Evolutionary conservation across 2,797 vertebrate species (phyloP), one percentile per base, ranked within the genome.

Genomic region (Tympanoctomys barrerae): DNA sequence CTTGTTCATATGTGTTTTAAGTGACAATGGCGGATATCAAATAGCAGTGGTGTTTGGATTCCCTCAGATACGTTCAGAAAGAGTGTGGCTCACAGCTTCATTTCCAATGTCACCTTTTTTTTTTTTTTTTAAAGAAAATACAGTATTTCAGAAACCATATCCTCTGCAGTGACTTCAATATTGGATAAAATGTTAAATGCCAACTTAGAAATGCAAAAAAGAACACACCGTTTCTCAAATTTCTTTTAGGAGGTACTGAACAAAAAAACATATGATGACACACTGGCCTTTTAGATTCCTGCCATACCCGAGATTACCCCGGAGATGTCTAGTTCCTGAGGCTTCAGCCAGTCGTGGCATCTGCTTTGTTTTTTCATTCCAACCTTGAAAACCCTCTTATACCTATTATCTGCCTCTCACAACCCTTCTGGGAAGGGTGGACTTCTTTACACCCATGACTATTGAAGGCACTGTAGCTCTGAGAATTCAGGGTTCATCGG

Each of bases 31-130:
- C 0, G 0, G 78, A 5, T 42, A 36, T 57, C 39, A 42, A 92
- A 87, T 0, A 75, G 57, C 13, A 59, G 62, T 8, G 54, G 26
- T 54, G 77, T 57, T 3, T 81, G 36, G 78, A 88, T 57, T 49
- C 86, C 70, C 83, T 18, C 22, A 52, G 78, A 87, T 71, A 61
- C 36, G 9, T 64, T 66, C 78, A 62, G 49, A 33, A 54, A 68
- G 71, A 95, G 62, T 73, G 62, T 73, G 70, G 49, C 68, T 88
- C 85, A 85, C 66, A 68, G 82, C 80, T 96, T 87, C 62, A 75
- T 57, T 95, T 94, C 79, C 75, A 93, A 73, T 57, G 88, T 79
- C 79, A 78, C 39, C 2, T 52, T 85, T 85, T 59, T 61, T 24
- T 52, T 85, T 85, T 59, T 61, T 24, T 61, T 22, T 77, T 49